Base-by-base conservation (phyloP, 2,113 vertebrate species). In the Gila orcuttii region DNA sequence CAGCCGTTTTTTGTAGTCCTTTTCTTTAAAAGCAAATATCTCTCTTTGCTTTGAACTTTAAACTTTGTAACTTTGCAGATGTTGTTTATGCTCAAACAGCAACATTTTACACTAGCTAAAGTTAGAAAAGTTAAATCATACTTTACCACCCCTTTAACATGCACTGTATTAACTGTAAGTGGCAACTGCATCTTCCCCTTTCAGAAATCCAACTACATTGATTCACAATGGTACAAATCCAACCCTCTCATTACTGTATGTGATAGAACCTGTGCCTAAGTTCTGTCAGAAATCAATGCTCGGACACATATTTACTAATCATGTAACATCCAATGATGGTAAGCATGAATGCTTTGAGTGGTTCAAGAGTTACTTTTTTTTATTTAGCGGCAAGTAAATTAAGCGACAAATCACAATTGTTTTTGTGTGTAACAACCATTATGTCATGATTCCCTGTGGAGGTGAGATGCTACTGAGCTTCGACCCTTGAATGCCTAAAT, bases 391-490 rank as follows among this genome's bases (percentile, higher is more conserved):
- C 25, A n/a, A 50, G 15, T 31, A 75, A 50, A 78, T 87, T 89
- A 84, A 75, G 88, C 39, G 31, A 64, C 87, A 81, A 87, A 90
- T 87, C 89, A 87, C 52, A 79, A 74, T 47, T 86, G 89, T 89
- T 75, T 88, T 89, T 89, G 85, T 78, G 31, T 85, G 84, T 79
- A 55, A 84, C 6, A 47, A 25, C 12, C 42, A 7, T 90, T 88
- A 83, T 87, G 64, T 62, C 60, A 64, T 86, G 79, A 83, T 86
- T 88, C 91, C 91, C 88, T 90, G 82, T 69, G 75, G 60, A 83
- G 84, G 87, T 89, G 90, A 86, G 84, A 92, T 93, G 92, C 89
- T 89, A 82, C 23, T 6, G 85, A 88, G 89, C 87, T 90, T 87
- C 79, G 84, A 90, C 84, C 66, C 84, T 82, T 85, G 88, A 91